phyloP scores from a whole-genome alignment of 2,888 invertebrate species.

The Platycnemis pennipes region DNA sequence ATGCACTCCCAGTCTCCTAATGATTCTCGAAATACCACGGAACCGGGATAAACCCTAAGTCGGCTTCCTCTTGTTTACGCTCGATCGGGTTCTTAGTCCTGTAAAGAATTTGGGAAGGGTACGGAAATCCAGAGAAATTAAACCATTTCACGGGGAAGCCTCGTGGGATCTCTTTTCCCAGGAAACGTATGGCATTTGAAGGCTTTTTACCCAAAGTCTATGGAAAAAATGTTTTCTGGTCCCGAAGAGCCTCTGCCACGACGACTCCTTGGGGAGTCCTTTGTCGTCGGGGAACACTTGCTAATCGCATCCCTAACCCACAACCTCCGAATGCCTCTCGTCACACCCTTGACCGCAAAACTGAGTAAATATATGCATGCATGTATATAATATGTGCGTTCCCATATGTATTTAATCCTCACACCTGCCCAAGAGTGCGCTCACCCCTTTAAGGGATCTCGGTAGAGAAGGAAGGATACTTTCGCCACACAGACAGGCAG shows the following conservation, averaged over 20 bases:
- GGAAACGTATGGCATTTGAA: neutral
- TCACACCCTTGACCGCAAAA: neutral
- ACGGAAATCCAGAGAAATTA: neutral
- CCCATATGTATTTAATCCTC: neutral
- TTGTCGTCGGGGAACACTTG: neutral
- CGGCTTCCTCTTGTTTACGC: neutral
- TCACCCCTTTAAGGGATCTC: neutral
- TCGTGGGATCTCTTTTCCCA: slow-evolving; percentile 6
- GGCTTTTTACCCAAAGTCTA: neutral
- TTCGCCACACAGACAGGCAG: neutral
- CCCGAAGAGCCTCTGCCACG: neutral
- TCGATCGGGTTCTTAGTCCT: neutral
- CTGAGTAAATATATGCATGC: too few species aligned
- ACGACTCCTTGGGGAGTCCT: neutral
- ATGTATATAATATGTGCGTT: neutral
- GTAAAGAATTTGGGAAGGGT: neutral
- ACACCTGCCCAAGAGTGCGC: neutral
- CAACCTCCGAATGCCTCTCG: neutral
- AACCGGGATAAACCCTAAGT: neutral
- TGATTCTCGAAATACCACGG: neutral
- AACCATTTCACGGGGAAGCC: neutral
- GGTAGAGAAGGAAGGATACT: neutral
- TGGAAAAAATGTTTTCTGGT: neutral
- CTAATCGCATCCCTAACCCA: neutral
- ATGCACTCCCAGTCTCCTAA: neutral